phyloP scores from a whole-genome alignment of 2,888 invertebrate genomes.

The Acleris holmiana region DNA sequence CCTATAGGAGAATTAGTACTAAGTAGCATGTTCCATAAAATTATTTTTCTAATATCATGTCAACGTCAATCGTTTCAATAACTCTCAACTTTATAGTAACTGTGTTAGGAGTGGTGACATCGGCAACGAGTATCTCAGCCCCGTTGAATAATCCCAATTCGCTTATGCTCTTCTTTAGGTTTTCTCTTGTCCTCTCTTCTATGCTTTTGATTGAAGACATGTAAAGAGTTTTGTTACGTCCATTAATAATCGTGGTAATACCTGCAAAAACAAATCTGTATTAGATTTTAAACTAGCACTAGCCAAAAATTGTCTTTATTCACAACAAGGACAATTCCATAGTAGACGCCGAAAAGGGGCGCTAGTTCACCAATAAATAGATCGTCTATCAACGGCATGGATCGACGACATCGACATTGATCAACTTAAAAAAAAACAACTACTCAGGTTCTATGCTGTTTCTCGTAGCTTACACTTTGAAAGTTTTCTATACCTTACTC shows the following conservation, averaged over 20 bases:
- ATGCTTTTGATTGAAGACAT: conserved; percentile 96
- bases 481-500: too few relatives aligned
- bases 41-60: conserved; percentile 58
- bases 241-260: conserved; percentile 91
- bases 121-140: conserved; percentile 94
- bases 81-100: conserved; percentile 90
- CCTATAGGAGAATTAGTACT: not conserved
- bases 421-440: too few relatives aligned
- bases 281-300: too few relatives aligned
- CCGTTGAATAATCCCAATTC: conserved; percentile 95
- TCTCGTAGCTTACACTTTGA: too few relatives aligned
- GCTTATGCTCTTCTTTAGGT: conserved; percentile 93
- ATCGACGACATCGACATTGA: too few relatives aligned
- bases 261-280: conserved; percentile 66
- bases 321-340: too few relatives aligned
- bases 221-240: conserved; percentile 95
- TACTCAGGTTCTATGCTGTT: too few relatives aligned
- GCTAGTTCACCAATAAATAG: too few relatives aligned
- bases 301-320: too few relatives aligned
- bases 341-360: too few relatives aligned
- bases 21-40: not conserved
- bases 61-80: conserved; percentile 80
- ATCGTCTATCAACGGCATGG: too few relatives aligned
- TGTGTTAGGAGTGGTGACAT: conserved; percentile 94
- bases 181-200: conserved; percentile 93